Base-by-base conservation (phyloP, 2,888 invertebrate genomes). In the Syritta pipiens region DNA sequence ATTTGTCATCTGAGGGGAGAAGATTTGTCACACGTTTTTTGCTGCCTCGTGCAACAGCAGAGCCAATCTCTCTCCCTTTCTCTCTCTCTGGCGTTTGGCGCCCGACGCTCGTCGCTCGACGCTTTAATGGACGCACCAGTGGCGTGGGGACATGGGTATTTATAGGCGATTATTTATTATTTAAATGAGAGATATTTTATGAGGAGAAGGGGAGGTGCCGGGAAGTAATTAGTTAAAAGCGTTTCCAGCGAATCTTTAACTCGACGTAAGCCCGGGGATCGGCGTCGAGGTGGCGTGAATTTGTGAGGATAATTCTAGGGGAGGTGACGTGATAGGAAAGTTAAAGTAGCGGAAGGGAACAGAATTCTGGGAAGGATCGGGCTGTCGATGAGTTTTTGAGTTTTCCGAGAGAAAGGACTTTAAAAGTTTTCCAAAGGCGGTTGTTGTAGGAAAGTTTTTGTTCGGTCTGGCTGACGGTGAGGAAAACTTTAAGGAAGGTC, bases 1-100 rank as follows among this genome's bases (percentile, higher is more conserved):
- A 71, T 71, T 76, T 71, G 63, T 76, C 69, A 71, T 53, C 35
- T 6, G 40, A 28, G 14, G 24, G 42, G 30, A 35, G 35, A 51
- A 53, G 51, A 74, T 68, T 60, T 74, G 68, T 53, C 59, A 74
- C 44, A 12, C 14, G 10, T 6, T 59, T 59, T 48, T 37, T 12
- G 12, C n/a, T n/a, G n/a, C n/a, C n/a, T n/a, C n/a, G n/a, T n/a
- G n/a, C n/a, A n/a, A n/a, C n/a, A n/a, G n/a, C n/a, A n/a, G n/a
- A n/a, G n/a, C n/a, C n/a, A n/a, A n/a, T n/a, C n/a, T n/a, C n/a
- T n/a, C n/a, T n/a, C n/a, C n/a, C 12, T 53, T n/a, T 46, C 7
- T 9, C 9, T 5, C 9, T 28, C 2, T 12, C 4, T 28, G 7
- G n/a, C 4, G 7, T 9, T n/a, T n/a, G 14, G 14, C 30, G 12